Base-by-base conservation (phyloP, 2,113 vertebrate species). In the Antigone vipio region DNA sequence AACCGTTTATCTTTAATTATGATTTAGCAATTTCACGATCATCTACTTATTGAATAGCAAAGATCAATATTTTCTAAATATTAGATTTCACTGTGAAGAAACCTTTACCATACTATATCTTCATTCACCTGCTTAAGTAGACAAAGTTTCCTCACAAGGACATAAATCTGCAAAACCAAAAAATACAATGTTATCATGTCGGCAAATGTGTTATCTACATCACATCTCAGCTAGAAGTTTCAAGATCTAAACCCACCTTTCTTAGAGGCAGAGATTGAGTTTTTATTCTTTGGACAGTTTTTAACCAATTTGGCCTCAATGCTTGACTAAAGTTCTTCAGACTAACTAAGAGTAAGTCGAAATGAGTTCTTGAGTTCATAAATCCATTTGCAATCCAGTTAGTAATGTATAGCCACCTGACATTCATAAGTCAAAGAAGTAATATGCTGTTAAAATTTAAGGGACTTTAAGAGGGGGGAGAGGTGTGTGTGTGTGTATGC, bases 401-500 rank as follows among this genome's bases (percentile, higher is more conserved):
- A 60, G 6, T 8, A 55, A 44, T 30, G 11, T 50, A 21, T 67
- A 63, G 12, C 17, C 35, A 56, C 2, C 11, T 47, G 58, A 9
- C 11, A 35, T 59, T 87, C 17, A 40, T 64, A 15, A 44, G 34
- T 40, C 23, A 69, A 68, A 35, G n/a, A 42, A 80, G 5, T 55
- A 72, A 52, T 67, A 50, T 4, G 3, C 9, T 85, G 27, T 30
- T 80, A 73, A 73, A 72, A 66, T 60, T 40, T 64, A n/a, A 50
- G 7, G 14, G 6, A 38, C 5, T 6, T 50, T 7, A 55, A 64
- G 11, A 42, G 40, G 40, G 40, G 40, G 12, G 40, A 42, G 40
- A 17, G 8, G 6, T 27, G 4, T 47, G 27, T 52, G 0, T 16
- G 5, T 52, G 1, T 49, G 1, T n/a, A 2, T n/a, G 9, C 47